A percentile compares a stretch with the other conserved stretches of the same genome.
Conservation (phyloP, 53 echinoderm and acorn worm genomes). For the Henricia sp. region DNA sequence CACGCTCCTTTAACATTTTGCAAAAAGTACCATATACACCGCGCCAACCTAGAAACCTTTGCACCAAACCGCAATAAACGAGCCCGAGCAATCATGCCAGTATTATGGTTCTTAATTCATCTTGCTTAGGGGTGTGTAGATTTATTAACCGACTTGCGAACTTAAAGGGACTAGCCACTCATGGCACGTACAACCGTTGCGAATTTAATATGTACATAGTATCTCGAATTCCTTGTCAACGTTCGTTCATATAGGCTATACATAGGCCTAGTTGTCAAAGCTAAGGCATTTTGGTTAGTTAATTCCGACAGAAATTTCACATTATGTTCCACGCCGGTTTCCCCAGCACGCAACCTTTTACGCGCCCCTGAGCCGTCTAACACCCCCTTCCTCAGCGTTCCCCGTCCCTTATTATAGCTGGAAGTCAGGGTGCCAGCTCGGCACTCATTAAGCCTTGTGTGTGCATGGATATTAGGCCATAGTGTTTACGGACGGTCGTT, state of each 20-base stretch:
- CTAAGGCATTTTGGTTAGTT: too few species aligned
- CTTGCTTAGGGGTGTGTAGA: conserved; percentile 7
- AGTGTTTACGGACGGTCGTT: conserved; percentile 12
- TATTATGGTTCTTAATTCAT: conserved; percentile 35
- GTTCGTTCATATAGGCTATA: too few species aligned
- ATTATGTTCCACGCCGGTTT: too few species aligned
- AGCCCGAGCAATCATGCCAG: conserved; percentile 10
- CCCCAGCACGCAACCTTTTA: background rate
- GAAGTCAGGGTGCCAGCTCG: background rate
- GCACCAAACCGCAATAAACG: conserved; percentile 1
- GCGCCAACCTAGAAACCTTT: background rate
- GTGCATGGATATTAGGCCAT: background rate
- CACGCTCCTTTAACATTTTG: too few species aligned
- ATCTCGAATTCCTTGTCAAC: too few species aligned
- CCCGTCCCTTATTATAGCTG: background rate
- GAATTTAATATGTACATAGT: too few species aligned
- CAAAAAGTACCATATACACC: background rate
- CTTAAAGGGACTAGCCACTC: conserved; percentile 8
- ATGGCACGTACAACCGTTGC: too few species aligned
- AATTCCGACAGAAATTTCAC: too few species aligned
- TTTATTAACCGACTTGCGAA: conserved; percentile 26
- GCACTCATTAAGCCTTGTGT: background rate
- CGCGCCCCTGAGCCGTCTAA: background rate
- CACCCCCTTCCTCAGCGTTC: background rate
- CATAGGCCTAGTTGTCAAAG: too few species aligned